Conservation (phyloP, 2,113 vertebrate species). For the Trogon surrucura region DNA sequence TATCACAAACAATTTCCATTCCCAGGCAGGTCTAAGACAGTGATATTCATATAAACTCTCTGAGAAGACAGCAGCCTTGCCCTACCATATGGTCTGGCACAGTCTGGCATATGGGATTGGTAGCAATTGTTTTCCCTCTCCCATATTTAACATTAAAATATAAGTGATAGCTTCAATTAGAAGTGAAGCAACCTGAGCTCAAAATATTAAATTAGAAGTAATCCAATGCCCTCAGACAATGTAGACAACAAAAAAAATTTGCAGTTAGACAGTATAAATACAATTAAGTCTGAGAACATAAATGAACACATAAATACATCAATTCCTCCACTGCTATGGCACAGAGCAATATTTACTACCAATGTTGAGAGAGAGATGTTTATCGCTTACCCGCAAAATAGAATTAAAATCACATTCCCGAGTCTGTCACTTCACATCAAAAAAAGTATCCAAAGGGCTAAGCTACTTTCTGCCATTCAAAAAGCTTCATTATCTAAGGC, state of each 20-base stretch:
- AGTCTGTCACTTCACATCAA: neutral
- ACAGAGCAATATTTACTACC: neutral
- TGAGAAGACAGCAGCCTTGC: conserved; percentile 25
- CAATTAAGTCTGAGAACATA: conserved; percentile 7
- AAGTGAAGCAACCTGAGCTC: neutral
- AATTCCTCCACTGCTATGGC: neutral
- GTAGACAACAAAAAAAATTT: neutral
- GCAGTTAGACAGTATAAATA: conserved; percentile 1
- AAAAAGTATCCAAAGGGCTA: neutral
- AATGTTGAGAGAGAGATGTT: neutral
- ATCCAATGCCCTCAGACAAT: neutral
- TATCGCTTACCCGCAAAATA: neutral
- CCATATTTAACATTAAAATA: conserved; percentile 53
- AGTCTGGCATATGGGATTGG: conserved; percentile 8
- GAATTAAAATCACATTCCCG: neutral
- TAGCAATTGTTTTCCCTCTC: neutral
- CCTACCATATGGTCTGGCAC: conserved; percentile 57
- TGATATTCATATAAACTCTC: neutral
- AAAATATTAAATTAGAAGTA: conserved; percentile 39
- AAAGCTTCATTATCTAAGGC: neutral
- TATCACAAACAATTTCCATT: conserved; percentile 5
- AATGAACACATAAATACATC: neutral
- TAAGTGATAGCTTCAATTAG: conserved; percentile 46
- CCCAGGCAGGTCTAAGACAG: conserved; percentile 7
- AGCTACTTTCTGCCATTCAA: neutral